Conservation (phyloP, 1,140 invertebrate genomes). For the Panulirus ornatus region DNA sequence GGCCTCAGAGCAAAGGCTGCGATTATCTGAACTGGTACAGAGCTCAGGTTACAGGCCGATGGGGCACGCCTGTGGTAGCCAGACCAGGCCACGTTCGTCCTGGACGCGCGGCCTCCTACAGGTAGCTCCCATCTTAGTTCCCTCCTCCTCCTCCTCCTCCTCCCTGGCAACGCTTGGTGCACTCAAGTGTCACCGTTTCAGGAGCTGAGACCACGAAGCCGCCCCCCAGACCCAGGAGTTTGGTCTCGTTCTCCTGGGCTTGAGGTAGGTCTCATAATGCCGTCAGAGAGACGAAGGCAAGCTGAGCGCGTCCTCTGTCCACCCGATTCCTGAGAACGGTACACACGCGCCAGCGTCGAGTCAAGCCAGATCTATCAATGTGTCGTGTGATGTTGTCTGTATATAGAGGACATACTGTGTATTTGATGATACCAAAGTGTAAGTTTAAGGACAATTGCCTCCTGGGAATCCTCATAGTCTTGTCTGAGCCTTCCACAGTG, state of each 20-base stretch:
- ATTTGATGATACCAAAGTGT: constrained; percentile 62
- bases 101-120: not conserved
- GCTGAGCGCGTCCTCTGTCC: too few species aligned
- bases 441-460: constrained; percentile 40
- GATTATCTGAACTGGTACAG: not conserved
- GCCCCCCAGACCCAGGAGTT: too few species aligned
- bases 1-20: not conserved
- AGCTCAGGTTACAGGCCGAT: not conserved
- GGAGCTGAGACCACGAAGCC: too few species aligned
- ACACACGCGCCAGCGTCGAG: constrained; percentile 26
- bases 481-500: too few species aligned
- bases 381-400: not conserved
- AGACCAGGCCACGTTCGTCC: not conserved
- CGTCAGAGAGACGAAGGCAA: too few species aligned
- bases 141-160: not conserved
- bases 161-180: not conserved
- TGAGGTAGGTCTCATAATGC: too few species aligned
- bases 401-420: constrained; percentile 40
- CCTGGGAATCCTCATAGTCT: too few species aligned
- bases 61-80: not conserved
- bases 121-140: not conserved
- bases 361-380: constrained; percentile 38
- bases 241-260: too few species aligned
- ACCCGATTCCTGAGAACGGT: too few species aligned
- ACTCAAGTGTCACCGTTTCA: too few species aligned